Conservation (phyloP, 2,797 vertebrate species). For the Pampus argenteus region DNA sequence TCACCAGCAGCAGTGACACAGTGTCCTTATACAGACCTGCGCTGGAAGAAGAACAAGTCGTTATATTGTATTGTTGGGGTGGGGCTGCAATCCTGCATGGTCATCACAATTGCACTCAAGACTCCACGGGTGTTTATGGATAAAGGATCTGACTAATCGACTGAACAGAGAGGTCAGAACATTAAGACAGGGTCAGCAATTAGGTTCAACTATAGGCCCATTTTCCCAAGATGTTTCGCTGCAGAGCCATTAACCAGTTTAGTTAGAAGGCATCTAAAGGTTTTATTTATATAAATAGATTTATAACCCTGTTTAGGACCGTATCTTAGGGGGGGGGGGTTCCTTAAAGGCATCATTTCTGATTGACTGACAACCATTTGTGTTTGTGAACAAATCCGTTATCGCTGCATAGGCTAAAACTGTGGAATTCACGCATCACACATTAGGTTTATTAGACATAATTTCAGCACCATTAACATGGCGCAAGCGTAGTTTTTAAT, state of each 20-base stretch:
- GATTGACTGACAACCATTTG: too few species aligned
- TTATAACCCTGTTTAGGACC: too few species aligned
- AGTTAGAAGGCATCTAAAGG: too few species aligned
- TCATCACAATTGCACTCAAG: conserved; percentile 44
- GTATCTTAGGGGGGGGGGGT: too few species aligned
- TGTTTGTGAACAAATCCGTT: background rate
- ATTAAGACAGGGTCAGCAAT: background rate
- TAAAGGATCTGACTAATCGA: conserved; percentile 36
- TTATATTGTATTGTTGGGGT: conserved; percentile 39
- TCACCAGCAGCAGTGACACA: conserved; percentile 22
- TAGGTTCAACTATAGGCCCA: background rate
- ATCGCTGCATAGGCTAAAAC: background rate
- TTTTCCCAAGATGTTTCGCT: too few species aligned
- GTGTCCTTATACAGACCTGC: conserved; percentile 40
- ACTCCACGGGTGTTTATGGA: conserved; percentile 31
- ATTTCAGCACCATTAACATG: too few species aligned
- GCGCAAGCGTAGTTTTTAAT: too few species aligned
- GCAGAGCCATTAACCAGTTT: background rate
- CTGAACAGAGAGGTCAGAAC: conserved; percentile 38
- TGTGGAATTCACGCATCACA: background rate
- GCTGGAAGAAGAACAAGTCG: conserved; percentile 46
- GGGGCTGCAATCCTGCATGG: conserved; percentile 17
- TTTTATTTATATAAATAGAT: too few species aligned
- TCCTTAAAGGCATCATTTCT: too few species aligned
- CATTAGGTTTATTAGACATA: background rate